Conservation (phyloP, 2,797 vertebrate species). For the Leptodactylus fallax region DNA sequence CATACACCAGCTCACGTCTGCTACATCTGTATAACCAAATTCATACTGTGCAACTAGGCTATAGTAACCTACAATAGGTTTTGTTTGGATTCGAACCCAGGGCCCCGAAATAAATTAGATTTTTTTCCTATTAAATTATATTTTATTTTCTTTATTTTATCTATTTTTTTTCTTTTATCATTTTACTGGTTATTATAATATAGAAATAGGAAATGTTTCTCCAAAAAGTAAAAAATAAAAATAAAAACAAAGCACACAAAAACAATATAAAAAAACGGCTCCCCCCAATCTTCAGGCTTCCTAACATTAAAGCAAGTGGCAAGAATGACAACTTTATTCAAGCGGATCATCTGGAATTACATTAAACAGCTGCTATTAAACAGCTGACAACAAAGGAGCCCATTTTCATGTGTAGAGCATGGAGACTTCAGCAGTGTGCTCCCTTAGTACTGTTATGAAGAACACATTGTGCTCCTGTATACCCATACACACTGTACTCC, state of each 20-base stretch:
- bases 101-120: background rate
- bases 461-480: conserved; percentile 74
- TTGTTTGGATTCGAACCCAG: background rate
- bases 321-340: conserved; percentile 79
- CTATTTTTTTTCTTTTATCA: background rate
- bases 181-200: background rate
- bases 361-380: conserved; percentile 79
- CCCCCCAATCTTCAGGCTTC: conserved; percentile 56
- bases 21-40: background rate
- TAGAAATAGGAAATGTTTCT: background rate
- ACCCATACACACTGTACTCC: conserved; percentile 74
- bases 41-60: too few species aligned
- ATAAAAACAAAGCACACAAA: background rate
- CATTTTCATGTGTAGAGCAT: conserved; percentile 71
- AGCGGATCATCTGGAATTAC: conserved; percentile 79
- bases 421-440: conserved; percentile 69
- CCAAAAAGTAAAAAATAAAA: background rate
- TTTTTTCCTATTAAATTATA: background rate
- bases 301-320: conserved; percentile 74
- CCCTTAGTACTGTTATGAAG: conserved; percentile 69
- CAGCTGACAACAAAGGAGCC: conserved; percentile 77
- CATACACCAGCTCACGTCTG: background rate
- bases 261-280: background rate
- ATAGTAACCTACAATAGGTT: background rate
- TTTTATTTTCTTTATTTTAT: background rate